Conservation (phyloP, 2,888 invertebrate species). For the Lathronympha strigana region DNA sequence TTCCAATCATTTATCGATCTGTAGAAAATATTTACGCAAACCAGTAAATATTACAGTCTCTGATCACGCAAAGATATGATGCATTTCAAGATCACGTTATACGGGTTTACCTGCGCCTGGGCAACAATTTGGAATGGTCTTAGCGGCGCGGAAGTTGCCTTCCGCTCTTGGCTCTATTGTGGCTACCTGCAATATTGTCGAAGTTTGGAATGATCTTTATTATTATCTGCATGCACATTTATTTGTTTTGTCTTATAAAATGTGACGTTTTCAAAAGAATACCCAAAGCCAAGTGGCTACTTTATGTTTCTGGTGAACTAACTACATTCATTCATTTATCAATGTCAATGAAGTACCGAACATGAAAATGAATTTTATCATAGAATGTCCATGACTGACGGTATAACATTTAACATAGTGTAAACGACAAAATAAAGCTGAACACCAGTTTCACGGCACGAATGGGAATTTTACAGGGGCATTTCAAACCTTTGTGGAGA, state of each 20-base stretch:
- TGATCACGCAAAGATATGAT: not conserved
- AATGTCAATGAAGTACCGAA: too few species aligned
- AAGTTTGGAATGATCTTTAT: constrained; percentile 6
- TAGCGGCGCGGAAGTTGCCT: not conserved
- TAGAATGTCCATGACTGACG: too few species aligned
- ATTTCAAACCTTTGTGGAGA: not conserved
- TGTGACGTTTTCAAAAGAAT: too few species aligned
- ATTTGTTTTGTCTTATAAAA: too few species aligned
- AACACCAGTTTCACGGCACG: not conserved
- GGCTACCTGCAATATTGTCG: constrained; percentile 15
- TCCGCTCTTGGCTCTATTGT: constrained; percentile 12
- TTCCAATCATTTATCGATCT: not conserved
- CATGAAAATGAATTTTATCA: too few species aligned
- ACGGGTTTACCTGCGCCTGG: not conserved
- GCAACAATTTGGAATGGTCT: not conserved
- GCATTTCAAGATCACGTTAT: not conserved
- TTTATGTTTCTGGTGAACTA: too few species aligned
- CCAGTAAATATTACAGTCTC: not conserved
- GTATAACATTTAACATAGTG: not conserved
- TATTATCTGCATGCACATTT: not conserved
- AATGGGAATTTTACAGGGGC: not conserved
- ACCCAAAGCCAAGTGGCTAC: too few species aligned
- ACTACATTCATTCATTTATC: too few species aligned
- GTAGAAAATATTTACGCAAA: not conserved
- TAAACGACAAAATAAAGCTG: not conserved